Base-by-base conservation (phyloP, 2,797 vertebrate genomes). In the Hoplostethus atlanticus region DNA sequence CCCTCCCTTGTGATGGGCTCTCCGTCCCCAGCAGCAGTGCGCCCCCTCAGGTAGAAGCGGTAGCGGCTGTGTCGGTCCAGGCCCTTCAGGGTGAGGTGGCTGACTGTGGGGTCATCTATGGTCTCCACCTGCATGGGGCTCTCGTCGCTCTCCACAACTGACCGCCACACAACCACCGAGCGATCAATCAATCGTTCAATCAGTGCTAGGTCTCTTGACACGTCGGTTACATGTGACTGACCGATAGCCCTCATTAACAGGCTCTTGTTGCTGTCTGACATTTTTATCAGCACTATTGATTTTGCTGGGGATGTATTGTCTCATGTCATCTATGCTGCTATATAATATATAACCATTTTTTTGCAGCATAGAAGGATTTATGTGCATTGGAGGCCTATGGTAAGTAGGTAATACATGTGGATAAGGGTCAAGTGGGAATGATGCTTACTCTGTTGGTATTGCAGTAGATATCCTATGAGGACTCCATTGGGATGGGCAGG, bases 31-130 rank as follows among this genome's bases (percentile, higher is more conserved):
- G 84, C 71, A 2, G 40, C 80, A 0, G 96, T 97, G 68, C 86
- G 89, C 4, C 95, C 97, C 71, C 87, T 92, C 68, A 98, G 89
- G 71, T 90, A 91, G 89, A 98, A 97, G 67, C 91, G 95, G 85
- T 97, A 98, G 17, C 87, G 93, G 73, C 93, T 92, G 57, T 92
- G 77, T 1, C 89, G 93, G 64, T 93, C 95, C 83, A 97, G 91
- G 58, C 83, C 78, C 47, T 70, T 91, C 80, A 98, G 83, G 28
- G 89, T 96, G 78, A 92, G 68, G 15, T 89, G 86, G 59, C 74
- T 90, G 44, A 85, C 74, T 5, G 52, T 15, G 0, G 88, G 84
- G 78, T 93, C 81, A 0, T 89, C 83, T 51, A 95, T 93, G 12
- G 31, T 48, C 85, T 84, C 78, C 2, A 67, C 87, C 84, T 94